Conservation (phyloP, 2,888 invertebrate species). For the Serripes groenlandicus region DNA sequence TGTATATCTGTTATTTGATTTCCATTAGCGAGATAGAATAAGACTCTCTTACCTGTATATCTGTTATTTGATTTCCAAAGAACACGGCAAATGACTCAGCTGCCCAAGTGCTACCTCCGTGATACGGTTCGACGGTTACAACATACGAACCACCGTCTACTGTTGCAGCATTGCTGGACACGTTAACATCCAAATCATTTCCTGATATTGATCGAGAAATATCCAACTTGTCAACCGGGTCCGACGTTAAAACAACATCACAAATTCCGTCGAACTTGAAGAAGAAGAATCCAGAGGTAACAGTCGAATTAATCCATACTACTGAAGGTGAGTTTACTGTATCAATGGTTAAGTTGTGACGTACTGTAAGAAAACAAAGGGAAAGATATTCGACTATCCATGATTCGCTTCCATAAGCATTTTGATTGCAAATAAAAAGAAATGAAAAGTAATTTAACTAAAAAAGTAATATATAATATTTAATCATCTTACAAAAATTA, state of each 20-base stretch:
- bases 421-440: too few relatives aligned
- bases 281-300: not conserved
- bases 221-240: conserved; percentile 24
- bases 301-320: conserved; percentile 49
- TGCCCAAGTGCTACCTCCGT: conserved; percentile 26
- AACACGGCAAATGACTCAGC: conserved; percentile 31
- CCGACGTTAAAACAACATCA: conserved; percentile 28
- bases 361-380: conserved; percentile 35
- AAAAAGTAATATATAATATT: too few relatives aligned
- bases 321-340: conserved; percentile 28
- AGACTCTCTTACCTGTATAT: conserved; percentile 59
- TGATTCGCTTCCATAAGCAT: too few relatives aligned
- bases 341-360: conserved; percentile 35
- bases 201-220: conserved; percentile 4
- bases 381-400: too few relatives aligned
- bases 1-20: too few relatives aligned
- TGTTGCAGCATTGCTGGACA: conserved; percentile 24
- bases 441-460: too few relatives aligned
- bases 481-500: too few relatives aligned
- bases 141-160: conserved; percentile 3
- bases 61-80: conserved; percentile 48
- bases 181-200: conserved; percentile 32
- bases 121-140: conserved; percentile 24
- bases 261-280: conserved; percentile 59
- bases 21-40: too few relatives aligned